Evolutionary conservation across 2,113 vertebrate species (phyloP).

Genomic region (Butorides virescens): DNA sequence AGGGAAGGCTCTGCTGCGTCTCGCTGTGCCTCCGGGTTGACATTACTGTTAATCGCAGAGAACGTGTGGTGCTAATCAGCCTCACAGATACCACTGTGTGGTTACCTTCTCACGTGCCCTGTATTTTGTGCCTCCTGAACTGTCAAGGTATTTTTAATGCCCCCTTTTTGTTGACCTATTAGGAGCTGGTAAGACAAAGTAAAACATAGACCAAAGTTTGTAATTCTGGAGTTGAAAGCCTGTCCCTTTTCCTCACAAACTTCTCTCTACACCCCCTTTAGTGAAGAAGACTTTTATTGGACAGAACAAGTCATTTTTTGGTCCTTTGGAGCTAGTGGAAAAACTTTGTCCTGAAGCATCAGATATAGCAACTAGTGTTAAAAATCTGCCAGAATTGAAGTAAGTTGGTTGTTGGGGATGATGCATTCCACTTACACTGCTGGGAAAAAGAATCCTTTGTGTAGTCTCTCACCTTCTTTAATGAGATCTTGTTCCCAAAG

Average conservation of each 20-base stretch:
- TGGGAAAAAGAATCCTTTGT: neutral
- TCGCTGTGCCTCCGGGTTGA: neutral
- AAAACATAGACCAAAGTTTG: neutral
- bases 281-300: slow-evolving; percentile 96
- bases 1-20: fast-evolving
- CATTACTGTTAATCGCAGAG: fast-evolving
- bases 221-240: neutral
- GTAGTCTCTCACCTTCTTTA: neutral
- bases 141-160: neutral
- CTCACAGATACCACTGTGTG: fast-evolving
- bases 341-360: slow-evolving; percentile 94
- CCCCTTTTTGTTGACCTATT: fast-evolving
- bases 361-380: slow-evolving; percentile 92
- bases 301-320: slow-evolving; percentile 96
- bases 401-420: slow-evolving; percentile 68
- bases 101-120: neutral
- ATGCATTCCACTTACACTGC: neutral
- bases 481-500: neutral
- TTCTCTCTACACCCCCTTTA: slow-evolving; percentile 64
- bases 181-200: neutral
- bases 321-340: slow-evolving; percentile 94
- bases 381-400: slow-evolving; percentile 95
- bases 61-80: fast-evolving
- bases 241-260: neutral
- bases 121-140: neutral